Evolutionary conservation across 2,888 invertebrate genomes (phyloP), one percentile per base, ranked within the genome.

Genomic region (Dolichomitus sp.): DNA sequence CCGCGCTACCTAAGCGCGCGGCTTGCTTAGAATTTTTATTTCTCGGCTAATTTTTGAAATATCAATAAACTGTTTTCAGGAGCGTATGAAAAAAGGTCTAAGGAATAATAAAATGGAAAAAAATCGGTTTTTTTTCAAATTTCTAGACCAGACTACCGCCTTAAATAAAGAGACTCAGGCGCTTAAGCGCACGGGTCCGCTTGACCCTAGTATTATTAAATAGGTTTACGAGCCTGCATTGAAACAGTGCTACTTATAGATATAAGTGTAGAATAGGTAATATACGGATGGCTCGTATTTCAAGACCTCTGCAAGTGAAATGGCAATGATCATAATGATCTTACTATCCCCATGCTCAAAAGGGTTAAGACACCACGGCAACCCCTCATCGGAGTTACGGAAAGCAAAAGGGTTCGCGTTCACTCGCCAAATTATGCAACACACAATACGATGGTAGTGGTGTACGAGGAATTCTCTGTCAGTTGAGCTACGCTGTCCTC

Each of bases 401-500:
- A 78, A 19, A 12, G n/a, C 73, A 17, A 48, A 48, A 79, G 82
- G 79, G 70, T 75, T 74, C 57, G 30, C 54, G 19, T 23, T 74
- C 42, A 6, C 75, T 66, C 45, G 59, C 59, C 19, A 70, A 79
- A 82, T 82, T 82, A 79, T 82, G 79, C 82, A 74, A 17, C 42
- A 75, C 59, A 40, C 59, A 33, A 48, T 52, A 74, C 57, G 48
- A 42, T 63, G 68, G 45, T 76, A 63, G 23, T 23, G 23, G 23
- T 23, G 23, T 23, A 23, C 2, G 1, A 6, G 37, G 37, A 37
- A 37, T 37, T 37, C 37, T 9, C 37, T 37, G 37, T 37, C 37
- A 37, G 37, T 37, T 37, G 37, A 9, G 0, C 9, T 9, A 37
- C 7, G 23, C 2, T 37, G 4, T 37, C 9, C 9, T 37, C 9